Percentiles rank a stretch among this genome's conserved stretches.
Conservation (phyloP, 2,888 invertebrate genomes). For the Silvanus unidentatus region DNA sequence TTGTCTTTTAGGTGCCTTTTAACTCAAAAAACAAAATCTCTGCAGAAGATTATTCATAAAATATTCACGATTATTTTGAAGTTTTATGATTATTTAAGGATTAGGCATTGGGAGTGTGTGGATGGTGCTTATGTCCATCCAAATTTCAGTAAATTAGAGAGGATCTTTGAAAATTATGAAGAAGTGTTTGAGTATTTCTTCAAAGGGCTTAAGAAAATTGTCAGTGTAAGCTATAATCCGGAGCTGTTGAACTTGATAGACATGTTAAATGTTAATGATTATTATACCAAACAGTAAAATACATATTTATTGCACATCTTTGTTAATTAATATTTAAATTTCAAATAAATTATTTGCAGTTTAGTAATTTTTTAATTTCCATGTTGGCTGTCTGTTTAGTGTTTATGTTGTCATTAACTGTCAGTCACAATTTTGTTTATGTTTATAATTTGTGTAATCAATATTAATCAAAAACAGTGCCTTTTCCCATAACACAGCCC, state of each 20-base stretch:
- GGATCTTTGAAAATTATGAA: slow-evolving; percentile 48
- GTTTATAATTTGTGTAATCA: no score
- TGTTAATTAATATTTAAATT: no score
- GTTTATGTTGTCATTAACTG: no score
- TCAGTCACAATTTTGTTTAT: no score
- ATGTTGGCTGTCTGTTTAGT: no score
- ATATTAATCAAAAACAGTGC: no score
- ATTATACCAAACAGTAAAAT: slow-evolving; percentile 41
- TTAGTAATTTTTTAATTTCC: no score
- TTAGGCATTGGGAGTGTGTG: slow-evolving; percentile 54
- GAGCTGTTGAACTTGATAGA: slow-evolving; percentile 60
- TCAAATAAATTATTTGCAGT: no score
- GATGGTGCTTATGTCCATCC: slow-evolving; percentile 53
- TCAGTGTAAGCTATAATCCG: slow-evolving; percentile 62
- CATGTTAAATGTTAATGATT: slow-evolving; percentile 61
- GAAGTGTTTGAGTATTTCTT: slow-evolving; percentile 58
- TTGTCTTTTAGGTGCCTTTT: slow-evolving; percentile 56
- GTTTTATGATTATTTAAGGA: slow-evolving; percentile 58
- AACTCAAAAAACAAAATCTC: slow-evolving; percentile 62
- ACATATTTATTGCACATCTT: no score
- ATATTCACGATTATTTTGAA: slow-evolving; percentile 68
- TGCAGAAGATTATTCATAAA: slow-evolving; percentile 63
- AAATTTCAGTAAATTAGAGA: slow-evolving; percentile 54
- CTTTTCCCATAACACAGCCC: no score
- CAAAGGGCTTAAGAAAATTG: slow-evolving; percentile 57